A percentile compares a stretch with the other conserved stretches of the same genome.
phyloP scores from a whole-genome alignment of 2,797 vertebrate genomes.

The Sparidentex hasta region DNA sequence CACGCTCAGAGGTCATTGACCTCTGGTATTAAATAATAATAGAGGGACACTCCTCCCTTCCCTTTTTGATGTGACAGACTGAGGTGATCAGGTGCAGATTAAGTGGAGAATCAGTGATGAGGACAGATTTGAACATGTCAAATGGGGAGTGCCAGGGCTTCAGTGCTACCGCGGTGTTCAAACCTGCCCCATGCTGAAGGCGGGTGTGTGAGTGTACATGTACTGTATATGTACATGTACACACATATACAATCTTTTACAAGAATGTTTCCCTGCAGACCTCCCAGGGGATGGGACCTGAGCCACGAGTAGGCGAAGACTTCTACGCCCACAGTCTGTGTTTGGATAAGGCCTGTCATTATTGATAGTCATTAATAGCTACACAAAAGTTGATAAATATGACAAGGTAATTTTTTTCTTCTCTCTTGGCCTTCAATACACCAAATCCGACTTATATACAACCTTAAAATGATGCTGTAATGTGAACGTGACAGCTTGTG shows the following conservation, averaged over 20 bases:
- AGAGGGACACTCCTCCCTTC: slow-evolving; percentile 27
- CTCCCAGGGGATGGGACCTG: slow-evolving; percentile 14
- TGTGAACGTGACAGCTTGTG: background rate
- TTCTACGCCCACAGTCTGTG: background rate
- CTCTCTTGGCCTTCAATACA: background rate
- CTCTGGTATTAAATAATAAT: slow-evolving; percentile 2
- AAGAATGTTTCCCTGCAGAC: slow-evolving; percentile 27
- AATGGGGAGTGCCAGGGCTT: slow-evolving; percentile 75
- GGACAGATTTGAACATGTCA: slow-evolving; percentile 84
- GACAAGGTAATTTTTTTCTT: background rate
- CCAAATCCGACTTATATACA: background rate
- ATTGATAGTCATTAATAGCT: background rate
- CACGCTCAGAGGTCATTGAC: slow-evolving; percentile 30
- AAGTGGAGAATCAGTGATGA: slow-evolving; percentile 72
- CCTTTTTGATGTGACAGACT: slow-evolving; percentile 67
- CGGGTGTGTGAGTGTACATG: slow-evolving; percentile 43
- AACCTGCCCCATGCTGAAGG: slow-evolving; percentile 77
- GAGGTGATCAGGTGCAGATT: slow-evolving; percentile 76
- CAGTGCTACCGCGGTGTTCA: slow-evolving; percentile 75
- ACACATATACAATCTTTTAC: slow-evolving; percentile 31
- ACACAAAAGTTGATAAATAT: background rate
- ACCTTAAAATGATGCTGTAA: background rate
- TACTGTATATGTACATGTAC: slow-evolving; percentile 38
- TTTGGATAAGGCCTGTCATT: background rate
- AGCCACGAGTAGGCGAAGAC: slow-evolving; percentile 9